These are phyloP conservation scores for Phoeniculus purpureus DNA, from an alignment of 2,797 vertebrate genomes.

Conservation along the genomic window DNA sequence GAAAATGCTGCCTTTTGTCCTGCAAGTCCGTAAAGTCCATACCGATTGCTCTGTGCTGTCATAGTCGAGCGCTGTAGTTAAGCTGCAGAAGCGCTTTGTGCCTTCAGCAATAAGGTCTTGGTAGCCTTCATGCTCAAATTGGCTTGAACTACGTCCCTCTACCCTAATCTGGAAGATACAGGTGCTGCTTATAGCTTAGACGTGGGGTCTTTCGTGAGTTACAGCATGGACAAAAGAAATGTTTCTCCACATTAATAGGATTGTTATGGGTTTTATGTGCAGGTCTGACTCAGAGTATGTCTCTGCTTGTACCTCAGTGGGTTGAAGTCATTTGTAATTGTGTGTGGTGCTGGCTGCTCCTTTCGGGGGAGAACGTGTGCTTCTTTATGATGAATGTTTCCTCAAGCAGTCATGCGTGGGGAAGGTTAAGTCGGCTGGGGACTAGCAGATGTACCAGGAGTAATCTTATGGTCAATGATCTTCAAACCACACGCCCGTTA, in stretches of 20 bases:
- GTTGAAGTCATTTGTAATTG: not conserved
- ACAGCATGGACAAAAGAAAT: not conserved
- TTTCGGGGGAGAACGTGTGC: not conserved
- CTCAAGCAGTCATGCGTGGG: not conserved
- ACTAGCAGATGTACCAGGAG: not conserved
- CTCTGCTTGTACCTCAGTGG: not conserved
- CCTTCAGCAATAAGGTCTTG: not conserved
- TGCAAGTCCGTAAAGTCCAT: not conserved
- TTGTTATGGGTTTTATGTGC: not conserved
- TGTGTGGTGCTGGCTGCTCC: not conserved
- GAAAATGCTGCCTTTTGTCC: constrained; percentile 4
- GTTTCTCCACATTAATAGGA: not conserved
- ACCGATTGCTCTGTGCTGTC: constrained; percentile 22
- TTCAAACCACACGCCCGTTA: not conserved
- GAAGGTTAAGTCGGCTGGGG: not conserved
- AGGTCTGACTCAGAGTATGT: not conserved
- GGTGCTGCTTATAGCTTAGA: not conserved
- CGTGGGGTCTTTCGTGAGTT: not conserved
- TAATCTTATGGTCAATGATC: not conserved
- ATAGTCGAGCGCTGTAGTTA: not conserved
- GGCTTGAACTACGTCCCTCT: not conserved
- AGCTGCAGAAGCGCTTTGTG: not conserved
- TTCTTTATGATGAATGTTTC: not conserved
- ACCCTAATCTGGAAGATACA: not conserved
- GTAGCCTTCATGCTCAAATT: not conserved